Evolutionary conservation across 1,140 invertebrate genomes (phyloP), one percentile per base, ranked within the genome.

Genomic region (Cydia amplana): DNA sequence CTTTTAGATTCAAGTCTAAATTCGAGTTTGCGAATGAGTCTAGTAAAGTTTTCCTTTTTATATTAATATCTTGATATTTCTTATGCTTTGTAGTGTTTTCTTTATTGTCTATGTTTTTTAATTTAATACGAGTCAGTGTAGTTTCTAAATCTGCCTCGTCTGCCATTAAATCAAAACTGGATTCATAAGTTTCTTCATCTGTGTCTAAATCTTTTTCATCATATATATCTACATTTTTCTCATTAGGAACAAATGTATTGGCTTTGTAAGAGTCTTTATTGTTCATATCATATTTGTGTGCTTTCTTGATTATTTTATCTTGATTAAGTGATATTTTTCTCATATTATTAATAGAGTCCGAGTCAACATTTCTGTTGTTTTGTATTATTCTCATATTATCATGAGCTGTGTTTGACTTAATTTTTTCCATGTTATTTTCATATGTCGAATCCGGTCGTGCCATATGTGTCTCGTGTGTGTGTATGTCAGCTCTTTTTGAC

Each of bases 141-240:
- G 70, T 20, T 72, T 40, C 23, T 25, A 32, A 43, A 16, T 28
- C 64, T 32, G 64, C 28, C 14, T 67, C 28, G n/a, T 67, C 64
- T 16, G 23, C 64, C 0, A 2, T 60, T 1, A 60, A 23, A 60
- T 60, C 55, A 2, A 60, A 12, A 2, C 7, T 23, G 0, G 51
- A 55, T 46, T 46, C 43, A 5, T 55, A 4, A 0, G n/a, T n/a
- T 20, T 60, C 20, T 60, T 60, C 55, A 10, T 60, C 55, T 23
- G 51, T 20, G 4, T 60, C 55, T 10, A 23, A 9, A 23, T 60
- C 51, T 55, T 6, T 18, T 55, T 55, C 20, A 60, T 9, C n/a
- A 60, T 60, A 10, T 23, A 23, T 60, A 60, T 60, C n/a, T 60
- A 20, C n/a, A 60, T 23, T 12, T 60, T 23, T 60, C 20, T 55